Base-by-base conservation (phyloP, 2,113 vertebrate genomes). In the Serranochromis macrocephalus region DNA sequence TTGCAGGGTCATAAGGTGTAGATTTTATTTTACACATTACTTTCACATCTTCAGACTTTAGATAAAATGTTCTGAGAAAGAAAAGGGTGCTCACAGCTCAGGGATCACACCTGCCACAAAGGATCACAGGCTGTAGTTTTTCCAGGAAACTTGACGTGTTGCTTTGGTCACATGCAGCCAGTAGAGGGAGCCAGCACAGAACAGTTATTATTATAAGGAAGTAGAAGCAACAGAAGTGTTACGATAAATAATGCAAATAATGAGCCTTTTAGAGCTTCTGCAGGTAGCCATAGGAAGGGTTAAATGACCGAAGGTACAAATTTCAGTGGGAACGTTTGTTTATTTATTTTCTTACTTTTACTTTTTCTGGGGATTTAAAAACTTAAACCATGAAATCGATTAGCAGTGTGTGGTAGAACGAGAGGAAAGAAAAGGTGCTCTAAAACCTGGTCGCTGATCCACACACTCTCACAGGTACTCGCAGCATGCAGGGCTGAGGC, bases 121-220 rank as follows among this genome's bases (percentile, higher is more conserved):
- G 9, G 9, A 0, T 49, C 1, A 12, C 71, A 78, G 47, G 17
- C 17, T 31, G 24, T 78, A 51, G 45, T 31, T 78, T 75, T 51
- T 33, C 73, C 45, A 51, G 26, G 26, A 3, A 78, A 49, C 14
- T 17, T 24, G 47, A n/a, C 6, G 14, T 53, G 19, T 78, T 24
- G 10, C 24, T 82, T 26, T 87, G 49, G 71, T 31, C 57, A 36
- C 19, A 53, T 54, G 6, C 19, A 54, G 24, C 91, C 94, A 88
- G 85, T 42, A 93, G 93, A 88, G 89, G 87, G 93, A 88, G 86
- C 63, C 51, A 73, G 17, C 47, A 45, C 16, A 54, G 24, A 79
- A 36, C 80, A 1, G 12, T 87, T 24, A 29, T 31, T n/a, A 45
- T 61, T 40, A 51, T 6, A 6, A 38, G 33, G 2, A 40, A 36